Evolutionary conservation across 2,113 vertebrate genomes (phyloP).

Genomic region (Ceyx melanurus): DNA sequence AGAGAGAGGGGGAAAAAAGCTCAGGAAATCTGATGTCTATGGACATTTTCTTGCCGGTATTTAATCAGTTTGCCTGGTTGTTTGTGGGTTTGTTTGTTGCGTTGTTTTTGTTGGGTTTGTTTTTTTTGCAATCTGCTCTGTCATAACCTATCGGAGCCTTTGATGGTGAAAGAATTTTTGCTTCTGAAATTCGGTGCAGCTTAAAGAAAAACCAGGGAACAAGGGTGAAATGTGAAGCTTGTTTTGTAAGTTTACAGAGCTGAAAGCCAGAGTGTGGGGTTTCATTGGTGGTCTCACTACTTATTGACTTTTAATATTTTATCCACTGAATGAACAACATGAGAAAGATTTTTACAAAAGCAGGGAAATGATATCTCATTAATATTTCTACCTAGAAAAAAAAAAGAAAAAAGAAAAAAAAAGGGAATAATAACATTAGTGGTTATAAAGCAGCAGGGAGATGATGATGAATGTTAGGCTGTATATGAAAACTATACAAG

Average conservation of each 20-base stretch:
- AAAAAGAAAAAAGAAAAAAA: not conserved
- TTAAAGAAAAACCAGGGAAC: not conserved
- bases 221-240: not conserved
- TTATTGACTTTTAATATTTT: not conserved
- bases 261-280: not conserved
- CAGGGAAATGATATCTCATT: not conserved
- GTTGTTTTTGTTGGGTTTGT: not conserved
- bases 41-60: not conserved
- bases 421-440: not conserved
- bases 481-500: not conserved
- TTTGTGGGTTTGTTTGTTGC: not conserved
- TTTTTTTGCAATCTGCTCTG: not conserved
- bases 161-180: not conserved
- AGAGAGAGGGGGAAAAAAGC: slow-evolving; percentile 54
- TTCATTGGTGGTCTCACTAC: not conserved
- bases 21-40: slow-evolving; percentile 68
- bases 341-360: slow-evolving; percentile 23
- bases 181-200: not conserved
- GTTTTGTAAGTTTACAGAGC: not conserved
- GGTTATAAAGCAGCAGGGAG: slow-evolving; percentile 35
- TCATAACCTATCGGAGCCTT: fast-evolving
- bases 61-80: slow-evolving; percentile 15
- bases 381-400: slow-evolving; percentile 7
- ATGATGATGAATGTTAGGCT: slow-evolving; percentile 35
- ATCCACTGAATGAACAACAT: not conserved